Evolutionary conservation across 2,888 invertebrate genomes (phyloP).

Genomic region (Dasysyrphus albostriatus): DNA sequence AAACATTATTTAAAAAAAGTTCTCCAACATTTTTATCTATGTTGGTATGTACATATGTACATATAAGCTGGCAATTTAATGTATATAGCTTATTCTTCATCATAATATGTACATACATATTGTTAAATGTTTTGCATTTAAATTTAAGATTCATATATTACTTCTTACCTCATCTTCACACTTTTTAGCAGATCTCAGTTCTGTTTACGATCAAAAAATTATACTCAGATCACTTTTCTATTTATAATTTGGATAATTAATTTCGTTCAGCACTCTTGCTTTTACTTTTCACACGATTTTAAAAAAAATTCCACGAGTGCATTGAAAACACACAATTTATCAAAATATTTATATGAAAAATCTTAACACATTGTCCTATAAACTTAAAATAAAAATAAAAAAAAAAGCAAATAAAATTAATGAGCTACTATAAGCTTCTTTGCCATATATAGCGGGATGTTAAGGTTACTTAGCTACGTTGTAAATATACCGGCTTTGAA

Average conservation of each 20-base stretch:
- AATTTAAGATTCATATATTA: not conserved
- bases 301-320: conserved; percentile 1
- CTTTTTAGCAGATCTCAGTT: not conserved
- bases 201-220: not conserved
- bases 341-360: not conserved
- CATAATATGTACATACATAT: not conserved
- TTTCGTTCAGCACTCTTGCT: conserved; percentile 28
- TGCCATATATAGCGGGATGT: conserved; percentile 21
- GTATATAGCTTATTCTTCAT: not conserved
- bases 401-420: no score
- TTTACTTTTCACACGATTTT: conserved; percentile 32
- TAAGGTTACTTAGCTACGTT: conserved; percentile 30
- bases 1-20: no score
- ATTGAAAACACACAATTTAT: not conserved
- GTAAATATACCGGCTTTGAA: conserved; percentile 37
- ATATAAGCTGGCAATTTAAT: not conserved
- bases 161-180: conserved; percentile 63
- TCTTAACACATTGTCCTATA: not conserved
- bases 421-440: not conserved
- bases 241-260: conserved; percentile 52
- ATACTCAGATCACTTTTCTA: conserved; percentile 58
- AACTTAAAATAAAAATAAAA: conserved; percentile 23
- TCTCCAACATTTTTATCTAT: not conserved
- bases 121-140: not conserved
- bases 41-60: no score